Conservation (phyloP, 2,113 vertebrate species). For the Laterallus jamaicensis region DNA sequence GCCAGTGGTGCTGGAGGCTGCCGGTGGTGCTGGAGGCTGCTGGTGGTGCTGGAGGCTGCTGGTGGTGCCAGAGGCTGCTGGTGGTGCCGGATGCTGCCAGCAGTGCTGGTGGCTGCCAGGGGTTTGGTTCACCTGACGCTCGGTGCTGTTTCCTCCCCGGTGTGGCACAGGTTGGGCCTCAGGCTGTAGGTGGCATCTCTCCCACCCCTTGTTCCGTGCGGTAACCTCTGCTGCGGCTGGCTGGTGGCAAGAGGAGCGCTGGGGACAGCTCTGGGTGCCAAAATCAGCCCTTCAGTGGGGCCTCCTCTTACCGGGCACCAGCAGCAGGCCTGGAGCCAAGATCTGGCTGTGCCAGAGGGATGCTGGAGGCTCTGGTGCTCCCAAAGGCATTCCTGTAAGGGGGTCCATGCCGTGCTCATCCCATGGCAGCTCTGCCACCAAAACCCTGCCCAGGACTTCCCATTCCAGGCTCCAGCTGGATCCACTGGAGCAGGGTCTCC, state of each 20-base stretch:
- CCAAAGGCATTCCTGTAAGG: too few relatives aligned
- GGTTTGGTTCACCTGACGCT: neutral
- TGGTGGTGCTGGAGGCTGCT: too few relatives aligned
- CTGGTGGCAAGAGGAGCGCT: neutral
- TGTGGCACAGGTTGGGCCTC: neutral
- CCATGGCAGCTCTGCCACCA: neutral
- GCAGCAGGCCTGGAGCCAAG: neutral
- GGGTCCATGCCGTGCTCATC: neutral
- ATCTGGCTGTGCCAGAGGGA: neutral
- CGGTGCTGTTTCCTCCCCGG: neutral
- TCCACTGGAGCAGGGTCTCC: neutral
- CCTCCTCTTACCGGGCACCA: neutral
- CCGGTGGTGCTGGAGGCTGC: neutral
- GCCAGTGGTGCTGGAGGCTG: too few relatives aligned
- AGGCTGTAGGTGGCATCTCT: neutral
- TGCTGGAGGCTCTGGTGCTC: fast-evolving
- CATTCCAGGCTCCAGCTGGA: neutral
- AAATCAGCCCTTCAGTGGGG: neutral
- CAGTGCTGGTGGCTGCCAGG: neutral
- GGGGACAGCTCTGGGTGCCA: neutral
- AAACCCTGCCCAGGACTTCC: neutral
- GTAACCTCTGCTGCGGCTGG: neutral
- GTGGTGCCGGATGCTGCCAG: too few relatives aligned
- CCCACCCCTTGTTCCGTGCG: neutral
- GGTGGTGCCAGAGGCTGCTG: neutral